These are phyloP conservation scores for Chloroceryle aenea DNA, from an alignment of 2,113 vertebrate genomes.

Conservation along the genomic window DNA sequence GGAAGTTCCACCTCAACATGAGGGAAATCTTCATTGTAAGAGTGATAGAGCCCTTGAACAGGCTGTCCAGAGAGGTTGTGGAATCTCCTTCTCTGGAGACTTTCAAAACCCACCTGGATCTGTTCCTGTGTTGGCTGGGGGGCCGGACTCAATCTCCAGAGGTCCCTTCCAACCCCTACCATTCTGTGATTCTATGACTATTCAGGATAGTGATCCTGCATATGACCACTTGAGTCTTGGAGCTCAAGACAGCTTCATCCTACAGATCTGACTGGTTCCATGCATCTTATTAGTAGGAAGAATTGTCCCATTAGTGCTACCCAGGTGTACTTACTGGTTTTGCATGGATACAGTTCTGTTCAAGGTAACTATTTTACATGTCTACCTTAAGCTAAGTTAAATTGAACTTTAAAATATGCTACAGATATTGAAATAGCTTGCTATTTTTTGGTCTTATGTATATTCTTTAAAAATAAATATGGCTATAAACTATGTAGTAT, in stretches of 20 bases:
- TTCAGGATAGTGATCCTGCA: background rate
- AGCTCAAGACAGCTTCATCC: background rate
- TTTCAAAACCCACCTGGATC: too few species aligned
- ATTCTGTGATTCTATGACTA: background rate
- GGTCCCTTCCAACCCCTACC: too few species aligned
- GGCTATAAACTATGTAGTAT: background rate
- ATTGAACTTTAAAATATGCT: background rate
- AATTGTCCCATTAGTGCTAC: background rate
- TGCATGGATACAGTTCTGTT: background rate
- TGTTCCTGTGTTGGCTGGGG: too few species aligned
- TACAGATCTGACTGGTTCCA: background rate
- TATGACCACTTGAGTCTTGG: background rate
- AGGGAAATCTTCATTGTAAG: too few species aligned
- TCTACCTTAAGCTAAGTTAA: background rate
- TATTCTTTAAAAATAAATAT: background rate
- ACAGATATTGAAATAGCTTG: background rate
- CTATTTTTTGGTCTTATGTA: background rate
- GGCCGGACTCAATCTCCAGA: too few species aligned
- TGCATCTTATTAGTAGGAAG: background rate
- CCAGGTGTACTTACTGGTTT: background rate
- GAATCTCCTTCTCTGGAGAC: too few species aligned
- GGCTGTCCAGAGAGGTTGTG: too few species aligned
- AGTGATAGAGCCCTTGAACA: too few species aligned
- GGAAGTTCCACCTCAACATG: too few species aligned
- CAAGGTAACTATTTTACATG: background rate